Base-by-base conservation (phyloP, 2,797 vertebrate species). In the Rhadinocentrus ornatus region DNA sequence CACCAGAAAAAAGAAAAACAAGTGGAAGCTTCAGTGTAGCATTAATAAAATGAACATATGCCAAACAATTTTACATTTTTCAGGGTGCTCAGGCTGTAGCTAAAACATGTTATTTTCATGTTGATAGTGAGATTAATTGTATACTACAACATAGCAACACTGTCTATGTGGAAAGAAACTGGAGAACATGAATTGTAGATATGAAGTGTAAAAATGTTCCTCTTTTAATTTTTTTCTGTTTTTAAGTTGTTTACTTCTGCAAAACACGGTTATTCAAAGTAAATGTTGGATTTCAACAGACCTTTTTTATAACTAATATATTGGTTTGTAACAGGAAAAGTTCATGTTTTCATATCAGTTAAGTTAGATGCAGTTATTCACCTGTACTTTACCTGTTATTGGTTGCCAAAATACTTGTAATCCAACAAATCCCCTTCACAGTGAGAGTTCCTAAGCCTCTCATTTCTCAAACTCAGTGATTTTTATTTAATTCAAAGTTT, bases 1-100 rank as follows among this genome's bases (percentile, higher is more conserved):
- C 66, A 66, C 44, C 35, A 59, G 29, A 74, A 78, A 39, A 63
- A 71, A 72, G 44, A 35, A 39, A 12, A 63, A 64, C 29, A 34
- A 60, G 57, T 68, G 8, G 61, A 29, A 27, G 65, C 22, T 18
- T 44, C 27, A 12, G 16, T 24, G 24, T 50, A 12, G 44, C 78
- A 62, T 75, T 73, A 67, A 66, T 46, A 69, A 61, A 62, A 50
- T 34, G 7, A 58, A 54, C 54, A 62, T 58, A 50, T 37, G 20
- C 16, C 61, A n/a, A 39, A 55, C 18, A 56, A 56, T 59, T 4
- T 20, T 2, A 39, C 37, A 29, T 26, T 44, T 44, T 4, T 66
- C 41, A 29, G 12, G n/a, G 13, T 55, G 52, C 13, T 29, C 22
- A 35, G 29, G 6, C 13, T 6, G 5, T 6, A 53, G 16, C 52